Evolutionary conservation across 2,113 vertebrate genomes (phyloP).

Genomic region (Halcyon senegalensis): DNA sequence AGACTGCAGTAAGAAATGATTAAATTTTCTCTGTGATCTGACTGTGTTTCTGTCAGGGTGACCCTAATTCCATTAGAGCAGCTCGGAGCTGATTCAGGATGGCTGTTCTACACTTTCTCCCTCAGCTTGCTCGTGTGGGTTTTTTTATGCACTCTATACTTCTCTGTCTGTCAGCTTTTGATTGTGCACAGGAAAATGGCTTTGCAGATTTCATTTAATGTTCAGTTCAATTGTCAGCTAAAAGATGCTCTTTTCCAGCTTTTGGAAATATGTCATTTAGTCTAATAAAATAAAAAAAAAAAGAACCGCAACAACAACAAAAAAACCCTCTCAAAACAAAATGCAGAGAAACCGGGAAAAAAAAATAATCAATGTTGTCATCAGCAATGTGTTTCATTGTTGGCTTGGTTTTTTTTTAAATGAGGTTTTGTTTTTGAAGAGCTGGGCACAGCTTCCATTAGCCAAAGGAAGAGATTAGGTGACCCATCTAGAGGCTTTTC

Average conservation of each 20-base stretch:
- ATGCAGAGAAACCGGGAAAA: neutral
- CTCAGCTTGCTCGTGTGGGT: slow-evolving; percentile 31
- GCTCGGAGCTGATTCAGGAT: slow-evolving; percentile 63
- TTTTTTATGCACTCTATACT: neutral
- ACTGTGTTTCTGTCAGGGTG: slow-evolving; percentile 72
- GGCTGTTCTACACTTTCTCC: slow-evolving; percentile 63
- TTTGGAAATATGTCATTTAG: slow-evolving; percentile 52
- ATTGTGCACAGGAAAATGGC: slow-evolving; percentile 31
- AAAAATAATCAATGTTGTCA: slow-evolving; percentile 7
- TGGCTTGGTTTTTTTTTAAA: neutral
- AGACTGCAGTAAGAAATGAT: slow-evolving; percentile 56
- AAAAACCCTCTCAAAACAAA: neutral
- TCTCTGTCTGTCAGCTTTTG: slow-evolving; percentile 53
- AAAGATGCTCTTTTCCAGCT: slow-evolving; percentile 36
- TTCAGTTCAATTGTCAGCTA: slow-evolving; percentile 56
- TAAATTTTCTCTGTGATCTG: slow-evolving; percentile 64
- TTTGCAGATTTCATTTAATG: slow-evolving; percentile 69
- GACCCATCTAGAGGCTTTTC: neutral
- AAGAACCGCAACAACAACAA: neutral
- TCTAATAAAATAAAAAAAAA: slow-evolving; percentile 51
- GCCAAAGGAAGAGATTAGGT: neutral
- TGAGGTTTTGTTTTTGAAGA: slow-evolving; percentile 22
- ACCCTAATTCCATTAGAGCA: slow-evolving; percentile 74
- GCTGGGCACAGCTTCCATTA: slow-evolving; percentile 30
- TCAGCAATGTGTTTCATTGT: neutral